Evolutionary conservation across 2,113 vertebrate genomes (phyloP).

Genomic region (Gavia stellata): DNA sequence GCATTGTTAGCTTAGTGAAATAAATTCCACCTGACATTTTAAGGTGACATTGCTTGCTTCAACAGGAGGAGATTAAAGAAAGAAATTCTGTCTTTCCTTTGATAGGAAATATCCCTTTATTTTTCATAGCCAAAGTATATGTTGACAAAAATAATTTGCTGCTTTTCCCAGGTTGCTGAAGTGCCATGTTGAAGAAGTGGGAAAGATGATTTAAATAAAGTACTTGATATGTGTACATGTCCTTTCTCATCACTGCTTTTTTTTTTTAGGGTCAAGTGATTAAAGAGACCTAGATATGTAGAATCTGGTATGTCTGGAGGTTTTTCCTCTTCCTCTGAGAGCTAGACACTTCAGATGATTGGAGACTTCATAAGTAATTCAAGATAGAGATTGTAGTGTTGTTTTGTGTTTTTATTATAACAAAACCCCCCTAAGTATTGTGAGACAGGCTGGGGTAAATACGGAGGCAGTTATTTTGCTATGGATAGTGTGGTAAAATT

Average conservation of each 20-base stretch:
- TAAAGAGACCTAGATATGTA: background rate
- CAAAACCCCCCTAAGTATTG: no score
- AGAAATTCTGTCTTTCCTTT: background rate
- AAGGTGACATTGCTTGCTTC: conserved; percentile 4
- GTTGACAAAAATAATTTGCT: background rate
- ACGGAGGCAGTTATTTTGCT: background rate
- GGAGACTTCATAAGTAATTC: background rate
- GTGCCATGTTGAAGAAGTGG: background rate
- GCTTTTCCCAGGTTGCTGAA: background rate
- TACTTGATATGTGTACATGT: background rate
- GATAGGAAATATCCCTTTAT: background rate
- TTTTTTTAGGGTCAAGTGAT: background rate
- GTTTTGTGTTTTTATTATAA: background rate
- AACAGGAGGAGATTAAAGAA: background rate
- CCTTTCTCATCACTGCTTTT: background rate
- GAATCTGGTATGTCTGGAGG: background rate
- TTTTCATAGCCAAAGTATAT: background rate
- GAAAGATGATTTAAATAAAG: background rate
- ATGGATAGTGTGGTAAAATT: background rate
- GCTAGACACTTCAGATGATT: background rate
- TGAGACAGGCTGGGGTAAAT: background rate
- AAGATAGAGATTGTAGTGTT: background rate
- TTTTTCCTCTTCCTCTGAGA: background rate
- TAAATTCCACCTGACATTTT: conserved; percentile 5
- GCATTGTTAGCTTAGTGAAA: background rate